phyloP scores from a whole-genome alignment of 2,113 vertebrate species.

The Sapajus apella region DNA sequence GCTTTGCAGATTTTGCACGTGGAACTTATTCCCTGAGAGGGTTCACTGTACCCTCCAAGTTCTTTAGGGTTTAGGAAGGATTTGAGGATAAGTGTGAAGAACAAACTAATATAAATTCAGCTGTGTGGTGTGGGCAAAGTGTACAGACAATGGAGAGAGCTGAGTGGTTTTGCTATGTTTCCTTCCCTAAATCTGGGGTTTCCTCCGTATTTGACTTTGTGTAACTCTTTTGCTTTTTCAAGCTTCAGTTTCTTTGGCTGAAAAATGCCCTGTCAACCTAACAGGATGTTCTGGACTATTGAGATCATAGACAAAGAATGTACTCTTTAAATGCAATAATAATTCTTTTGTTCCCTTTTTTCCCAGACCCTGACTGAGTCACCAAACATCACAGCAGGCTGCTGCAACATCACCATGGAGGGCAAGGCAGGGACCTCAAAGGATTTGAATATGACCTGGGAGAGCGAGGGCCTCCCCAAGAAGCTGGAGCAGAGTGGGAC shows the following conservation, averaged over 20 bases:
- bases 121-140: neutral
- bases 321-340: neutral
- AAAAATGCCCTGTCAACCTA: neutral
- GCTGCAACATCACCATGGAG: slow-evolving; percentile 62
- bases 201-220: neutral
- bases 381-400: neutral
- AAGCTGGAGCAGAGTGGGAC: neutral
- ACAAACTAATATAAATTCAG: neutral
- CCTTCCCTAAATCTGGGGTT: neutral
- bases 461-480: neutral
- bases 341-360: neutral
- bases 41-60: neutral
- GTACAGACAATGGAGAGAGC: neutral
- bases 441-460: slow-evolving; percentile 60
- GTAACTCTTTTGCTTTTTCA: neutral
- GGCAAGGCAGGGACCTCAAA: neutral
- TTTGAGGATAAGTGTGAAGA: neutral
- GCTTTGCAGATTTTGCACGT: neutral
- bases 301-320: neutral
- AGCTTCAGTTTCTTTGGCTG: neutral
- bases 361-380: neutral
- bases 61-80: neutral
- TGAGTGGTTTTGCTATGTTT: neutral
- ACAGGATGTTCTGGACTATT: neutral
- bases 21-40: neutral